Evolutionary conservation across 2,888 invertebrate genomes (phyloP).

Genomic region (Drosophila borborema): DNA sequence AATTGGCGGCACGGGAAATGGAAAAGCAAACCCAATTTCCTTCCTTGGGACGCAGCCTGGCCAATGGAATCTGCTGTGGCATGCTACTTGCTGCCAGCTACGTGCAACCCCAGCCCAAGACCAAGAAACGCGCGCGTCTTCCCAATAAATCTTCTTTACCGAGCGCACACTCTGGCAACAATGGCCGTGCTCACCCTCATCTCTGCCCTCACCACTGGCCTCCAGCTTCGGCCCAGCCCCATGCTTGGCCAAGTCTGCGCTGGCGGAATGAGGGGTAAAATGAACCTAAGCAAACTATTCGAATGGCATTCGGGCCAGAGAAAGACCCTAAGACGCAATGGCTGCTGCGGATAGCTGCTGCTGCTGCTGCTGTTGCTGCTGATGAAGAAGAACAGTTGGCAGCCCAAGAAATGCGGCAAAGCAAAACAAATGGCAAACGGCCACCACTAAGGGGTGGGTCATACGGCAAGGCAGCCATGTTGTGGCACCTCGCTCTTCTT

Average conservation of each 20-base stretch:
- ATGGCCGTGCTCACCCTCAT: constrained; percentile 76
- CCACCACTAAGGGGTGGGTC: constrained; percentile 62
- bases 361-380: constrained; percentile 34
- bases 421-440: constrained; percentile 76
- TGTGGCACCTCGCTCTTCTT: constrained; percentile 47
- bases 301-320: constrained; percentile 74
- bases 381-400: constrained; percentile 68
- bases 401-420: constrained; percentile 69
- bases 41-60: constrained; percentile 58
- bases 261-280: constrained; percentile 63
- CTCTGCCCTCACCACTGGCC: constrained; percentile 12
- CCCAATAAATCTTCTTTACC: constrained; percentile 85
- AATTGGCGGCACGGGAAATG: constrained; percentile 65
- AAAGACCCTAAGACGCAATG: constrained; percentile 63
- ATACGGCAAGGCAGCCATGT: constrained; percentile 63
- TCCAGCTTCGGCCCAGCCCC: constrained; percentile 9
- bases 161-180: constrained; percentile 84
- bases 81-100: constrained; percentile 71
- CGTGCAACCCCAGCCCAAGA: constrained; percentile 53
- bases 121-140: constrained; percentile 84
- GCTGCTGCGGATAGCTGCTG: constrained; percentile 29
- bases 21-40: constrained; percentile 80
- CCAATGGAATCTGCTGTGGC: constrained; percentile 71
- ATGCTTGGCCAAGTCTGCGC: constrained; percentile 31
- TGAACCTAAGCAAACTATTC: constrained; percentile 84